Base-by-base conservation (phyloP, 2,113 vertebrate species). In the Mastomys coucha region DNA sequence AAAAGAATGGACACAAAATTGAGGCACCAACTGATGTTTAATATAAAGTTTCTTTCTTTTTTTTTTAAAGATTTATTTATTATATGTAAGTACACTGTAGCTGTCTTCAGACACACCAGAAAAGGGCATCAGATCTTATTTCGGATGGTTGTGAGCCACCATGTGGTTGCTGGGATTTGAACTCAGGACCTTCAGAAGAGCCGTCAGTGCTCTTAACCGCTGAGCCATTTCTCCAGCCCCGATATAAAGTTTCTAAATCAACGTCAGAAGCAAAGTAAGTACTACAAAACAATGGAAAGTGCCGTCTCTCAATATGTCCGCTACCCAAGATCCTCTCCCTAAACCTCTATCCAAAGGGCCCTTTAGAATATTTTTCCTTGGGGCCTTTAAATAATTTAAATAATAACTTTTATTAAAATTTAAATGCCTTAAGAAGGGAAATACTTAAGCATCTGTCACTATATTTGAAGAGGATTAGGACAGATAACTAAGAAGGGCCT, bases 251-350 rank as follows among this genome's bases (percentile, higher is more conserved):
- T 7, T 49, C 49, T 4, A 69, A 70, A 51, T 53, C 39, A 17
- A 12, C 5, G 9, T 33, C 56, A 17, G 33, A 36, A 95, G 60
- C 60, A 45, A 20, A 11, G 4, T 3, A 16, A 33, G 39, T 16
- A 16, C 7, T 2, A 8, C 42, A 5, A 7, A 31, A 28, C 0
- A 2, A 49, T 2, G 63, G 10, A 20, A 80, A 67, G 19, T 2
- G 58, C 16, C 60, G 2, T 63, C 69, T 60, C 0, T 16, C n/a
- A 65, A 28, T 75, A 5, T 0, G 75, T 33, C 39, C 72, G 0
- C 39, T 2, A 11, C 39, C 75, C 80, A n/a, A 70, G 42, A 9
- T 58, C 85, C 45, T 17, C 72, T 56, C 10, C 26, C 17, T 31
- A 19, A 1, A 28, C 33, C 67, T 45, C 2, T 53, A 65, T 39